These are phyloP conservation scores for Onthophagus taurus DNA, from an alignment of 1,140 invertebrate species.

Conservation along the genomic window DNA sequence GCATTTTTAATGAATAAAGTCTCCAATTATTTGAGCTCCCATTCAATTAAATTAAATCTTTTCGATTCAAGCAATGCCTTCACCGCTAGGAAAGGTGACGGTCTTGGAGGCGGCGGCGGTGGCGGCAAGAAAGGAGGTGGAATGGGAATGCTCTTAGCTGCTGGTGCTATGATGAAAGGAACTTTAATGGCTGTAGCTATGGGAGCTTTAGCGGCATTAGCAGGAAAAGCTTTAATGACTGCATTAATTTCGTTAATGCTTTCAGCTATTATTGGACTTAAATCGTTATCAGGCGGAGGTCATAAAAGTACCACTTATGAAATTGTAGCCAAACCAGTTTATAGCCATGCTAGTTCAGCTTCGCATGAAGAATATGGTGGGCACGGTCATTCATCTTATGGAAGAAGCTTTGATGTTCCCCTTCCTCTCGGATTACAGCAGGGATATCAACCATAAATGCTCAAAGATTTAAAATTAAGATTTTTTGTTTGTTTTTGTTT, in stretches of 20 bases:
- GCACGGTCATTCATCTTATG: slow-evolving; percentile 48
- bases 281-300: slow-evolving; percentile 55
- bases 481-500: no score
- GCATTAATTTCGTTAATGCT: slow-evolving; percentile 68
- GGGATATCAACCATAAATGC: slow-evolving; percentile 24
- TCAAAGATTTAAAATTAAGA: no score
- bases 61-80: slow-evolving; percentile 54
- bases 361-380: slow-evolving; percentile 52
- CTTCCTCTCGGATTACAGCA: slow-evolving; percentile 34
- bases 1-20: slow-evolving; percentile 63
- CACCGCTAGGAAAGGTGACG: slow-evolving; percentile 38
- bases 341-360: slow-evolving; percentile 59
- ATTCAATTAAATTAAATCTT: slow-evolving; percentile 61
- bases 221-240: slow-evolving; percentile 78
- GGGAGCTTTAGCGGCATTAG: slow-evolving; percentile 63
- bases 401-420: slow-evolving; percentile 35
- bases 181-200: slow-evolving; percentile 64
- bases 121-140: slow-evolving; percentile 47
- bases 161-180: slow-evolving; percentile 57
- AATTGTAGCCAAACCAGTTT: slow-evolving; percentile 71
- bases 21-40: slow-evolving; percentile 58
- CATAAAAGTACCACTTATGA: slow-evolving; percentile 72
- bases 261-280: slow-evolving; percentile 65
- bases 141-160: slow-evolving; percentile 47
- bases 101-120: slow-evolving; percentile 39